These are phyloP conservation scores for Dioctria rufipes DNA, from an alignment of 2,888 invertebrate genomes.

Conservation along the genomic window DNA sequence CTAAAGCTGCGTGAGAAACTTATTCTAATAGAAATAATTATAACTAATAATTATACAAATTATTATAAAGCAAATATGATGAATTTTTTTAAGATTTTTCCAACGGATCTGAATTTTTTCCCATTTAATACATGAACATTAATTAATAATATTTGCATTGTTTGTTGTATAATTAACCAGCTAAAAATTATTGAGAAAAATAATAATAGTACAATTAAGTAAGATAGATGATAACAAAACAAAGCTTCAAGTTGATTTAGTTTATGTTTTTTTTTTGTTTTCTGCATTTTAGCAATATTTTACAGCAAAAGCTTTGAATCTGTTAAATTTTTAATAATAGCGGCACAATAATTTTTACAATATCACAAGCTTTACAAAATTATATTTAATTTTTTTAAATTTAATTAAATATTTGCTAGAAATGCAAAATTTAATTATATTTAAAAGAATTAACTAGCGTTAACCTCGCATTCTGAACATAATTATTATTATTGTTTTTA, in stretches of 20 bases:
- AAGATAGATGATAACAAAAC: neutral
- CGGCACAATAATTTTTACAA: conserved; percentile 30
- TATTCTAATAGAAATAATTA: conserved; percentile 28
- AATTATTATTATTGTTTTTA: conserved; percentile 13
- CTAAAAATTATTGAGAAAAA: neutral
- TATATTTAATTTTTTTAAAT: neutral
- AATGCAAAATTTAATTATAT: conserved; percentile 30
- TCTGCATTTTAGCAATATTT: conserved; percentile 23
- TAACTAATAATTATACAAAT: conserved; percentile 26
- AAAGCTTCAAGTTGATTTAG: conserved; percentile 24
- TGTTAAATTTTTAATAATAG: conserved; percentile 25
- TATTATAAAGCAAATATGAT: conserved; percentile 32
- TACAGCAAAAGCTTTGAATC: conserved; percentile 28
- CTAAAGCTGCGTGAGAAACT: conserved; percentile 50
- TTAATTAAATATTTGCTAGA: conserved; percentile 30
- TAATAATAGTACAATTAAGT: neutral
- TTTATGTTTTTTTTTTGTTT: neutral
- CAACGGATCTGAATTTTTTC: no score
- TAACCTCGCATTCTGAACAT: neutral
- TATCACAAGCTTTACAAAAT: conserved; percentile 31
- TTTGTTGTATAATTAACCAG: no score
- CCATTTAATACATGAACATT: no score
- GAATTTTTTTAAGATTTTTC: no score
- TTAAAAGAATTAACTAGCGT: neutral
- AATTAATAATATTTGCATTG: no score